These are phyloP conservation scores for Caenorhabditis zanzibari DNA, from an alignment of 2,888 invertebrate species.

Conservation along the genomic window DNA sequence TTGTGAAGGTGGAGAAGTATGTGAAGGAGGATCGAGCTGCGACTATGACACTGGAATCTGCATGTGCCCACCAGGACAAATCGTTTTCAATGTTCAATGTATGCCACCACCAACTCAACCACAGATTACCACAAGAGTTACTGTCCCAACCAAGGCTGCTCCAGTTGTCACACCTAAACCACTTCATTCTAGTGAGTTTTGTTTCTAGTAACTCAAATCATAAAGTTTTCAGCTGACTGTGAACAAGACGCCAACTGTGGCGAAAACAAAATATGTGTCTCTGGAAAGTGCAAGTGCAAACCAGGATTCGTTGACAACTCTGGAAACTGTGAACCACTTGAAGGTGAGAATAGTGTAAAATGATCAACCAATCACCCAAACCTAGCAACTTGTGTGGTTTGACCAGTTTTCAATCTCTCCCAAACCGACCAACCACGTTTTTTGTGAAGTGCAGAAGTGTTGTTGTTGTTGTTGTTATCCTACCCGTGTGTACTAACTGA, in stretches of 20 bases:
- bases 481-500: slow-evolving; percentile 66
- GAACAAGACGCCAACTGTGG: slow-evolving; percentile 74
- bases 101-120: slow-evolving; percentile 70
- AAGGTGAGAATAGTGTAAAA: slow-evolving; percentile 68
- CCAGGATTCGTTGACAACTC: slow-evolving; percentile 77
- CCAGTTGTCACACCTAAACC: slow-evolving; percentile 46
- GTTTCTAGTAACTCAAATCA: not conserved
- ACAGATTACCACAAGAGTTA: slow-evolving; percentile 46
- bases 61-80: slow-evolving; percentile 76
- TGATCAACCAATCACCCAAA: slow-evolving; percentile 32
- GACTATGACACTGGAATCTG: slow-evolving; percentile 76
- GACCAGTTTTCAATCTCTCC: slow-evolving; percentile 13
- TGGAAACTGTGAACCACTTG: slow-evolving; percentile 75
- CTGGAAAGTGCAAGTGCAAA: slow-evolving; percentile 77
- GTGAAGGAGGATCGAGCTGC: slow-evolving; percentile 81
- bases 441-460: slow-evolving; percentile 57
- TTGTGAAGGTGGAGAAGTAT: slow-evolving; percentile 80
- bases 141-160: slow-evolving; percentile 37
- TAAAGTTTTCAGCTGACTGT: slow-evolving; percentile 70
- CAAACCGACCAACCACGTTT: slow-evolving; percentile 41
- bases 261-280: slow-evolving; percentile 74
- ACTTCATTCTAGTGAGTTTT: slow-evolving; percentile 42
- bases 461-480: slow-evolving; percentile 50
- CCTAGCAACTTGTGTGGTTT: slow-evolving; percentile 55
- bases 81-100: slow-evolving; percentile 73